Conservation (phyloP, 2,113 vertebrate species). For the Podilymbus podiceps region DNA sequence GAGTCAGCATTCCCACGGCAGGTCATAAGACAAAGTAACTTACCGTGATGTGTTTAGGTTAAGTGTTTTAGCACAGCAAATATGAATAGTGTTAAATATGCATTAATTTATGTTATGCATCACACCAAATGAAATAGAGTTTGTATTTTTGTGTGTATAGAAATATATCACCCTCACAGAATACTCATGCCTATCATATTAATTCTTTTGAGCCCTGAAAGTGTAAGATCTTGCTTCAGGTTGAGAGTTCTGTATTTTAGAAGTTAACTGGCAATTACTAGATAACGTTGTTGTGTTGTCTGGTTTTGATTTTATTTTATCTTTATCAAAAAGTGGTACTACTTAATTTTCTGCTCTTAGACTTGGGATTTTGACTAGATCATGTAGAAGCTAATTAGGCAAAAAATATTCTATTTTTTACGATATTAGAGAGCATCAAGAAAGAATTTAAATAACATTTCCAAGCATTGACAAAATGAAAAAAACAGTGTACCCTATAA, state of each 20-base stretch:
- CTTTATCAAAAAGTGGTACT: background rate
- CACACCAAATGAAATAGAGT: background rate
- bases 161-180: background rate
- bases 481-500: background rate
- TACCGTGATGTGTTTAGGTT: constrained; percentile 67
- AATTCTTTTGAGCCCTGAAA: background rate
- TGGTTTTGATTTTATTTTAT: background rate
- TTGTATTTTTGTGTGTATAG: background rate
- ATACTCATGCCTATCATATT: background rate
- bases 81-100: constrained; percentile 30
- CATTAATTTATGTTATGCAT: background rate
- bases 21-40: constrained; percentile 74
- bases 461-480: background rate
- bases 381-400: rapidly evolving
- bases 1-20: constrained; percentile 72
- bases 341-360: background rate
- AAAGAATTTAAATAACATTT: background rate
- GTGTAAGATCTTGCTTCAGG: background rate
- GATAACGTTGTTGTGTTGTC: background rate
- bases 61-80: constrained; percentile 62
- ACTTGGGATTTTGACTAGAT: background rate
- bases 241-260: background rate
- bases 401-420: background rate
- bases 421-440: background rate
- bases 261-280: background rate